Evolutionary conservation across 2,888 invertebrate species (phyloP), one percentile per base, ranked within the genome.

Genomic region (Dysmachus trigonus): DNA sequence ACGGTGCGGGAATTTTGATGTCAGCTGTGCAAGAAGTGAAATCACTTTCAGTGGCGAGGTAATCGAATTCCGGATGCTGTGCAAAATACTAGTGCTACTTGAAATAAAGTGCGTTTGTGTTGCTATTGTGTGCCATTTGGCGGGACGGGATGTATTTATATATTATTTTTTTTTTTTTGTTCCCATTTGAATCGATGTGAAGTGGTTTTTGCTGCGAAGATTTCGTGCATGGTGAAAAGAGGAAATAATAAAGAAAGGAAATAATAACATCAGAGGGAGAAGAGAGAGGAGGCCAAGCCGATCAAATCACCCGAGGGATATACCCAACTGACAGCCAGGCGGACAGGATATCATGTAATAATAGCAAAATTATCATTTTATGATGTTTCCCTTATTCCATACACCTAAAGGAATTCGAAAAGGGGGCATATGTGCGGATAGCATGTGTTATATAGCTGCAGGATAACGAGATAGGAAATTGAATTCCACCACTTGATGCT

Each of bases 401-500:
- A 18, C 41, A 15, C 18, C 41, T 18, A 10, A 62, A 62, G 22
- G 27, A 62, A 83, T 31, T 72, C 38, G 15, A n/a, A 33, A 27
- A n/a, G n/a, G 71, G 31, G 27, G 27, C 38, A 72, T 72, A 38
- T 72, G 35, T 82, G 83, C 41, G 38, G 41, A 38, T 38, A 33
- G 72, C 72, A 83, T 83, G 73, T 51, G 47, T 35, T 51, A 81
- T 62, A 15, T 33, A 47, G 85, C 18, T 33, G 62, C 33, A 74
- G 31, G 84, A 84, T 84, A 84, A 84, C 84, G 84, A 74, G 41
- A 72, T 74, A 53, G 74, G 74, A 85, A 81, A 86, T 86, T 79
- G 79, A 86, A 86, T 86, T 86, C 79, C 71, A 72, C 81, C 86
- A 86, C 86, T 81, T 81, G 81, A 86, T 86, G 86, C 62, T 81